Base-by-base conservation (phyloP, 92 coral and sea anemone species). In the Epizoanthus scotinus region DNA sequence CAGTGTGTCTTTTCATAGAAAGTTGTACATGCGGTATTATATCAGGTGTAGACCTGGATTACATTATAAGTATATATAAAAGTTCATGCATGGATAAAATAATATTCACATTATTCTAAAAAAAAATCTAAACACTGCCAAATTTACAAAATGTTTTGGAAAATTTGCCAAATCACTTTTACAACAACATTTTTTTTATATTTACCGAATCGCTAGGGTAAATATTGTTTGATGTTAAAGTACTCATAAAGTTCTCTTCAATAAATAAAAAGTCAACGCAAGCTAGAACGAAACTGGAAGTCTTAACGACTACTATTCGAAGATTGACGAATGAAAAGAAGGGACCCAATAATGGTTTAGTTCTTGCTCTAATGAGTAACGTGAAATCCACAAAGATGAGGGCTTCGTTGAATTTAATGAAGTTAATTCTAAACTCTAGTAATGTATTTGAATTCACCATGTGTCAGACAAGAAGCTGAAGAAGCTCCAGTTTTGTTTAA, bases 281-380 rank as follows among this genome's bases (percentile, higher is more conserved):
- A 9, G 24, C 25, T 66, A 75, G 49, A 36, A n/a, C 44, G 26
- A 38, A 40, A 75, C 21, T 19, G 81, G 38, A 20, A 25, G 47
- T 14, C 69, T 7, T 26, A 58, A 58, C 38, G 22, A 12, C 14
- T 40, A 21, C 5, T 66, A 34, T 75, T 34, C 19, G 25, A 34
- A 21, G 68, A 34, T 59, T 21, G 61, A 75, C 81, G 81, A 58
- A 75, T 57, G 36, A 75, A 34, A 75, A 68, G 36, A 12, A 6
- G 20, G 6, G 40, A 54, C 15, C 14, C 52, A 7, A 8, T 42
- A 1, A 44, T 44, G 14, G 14, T 44, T 44, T 44, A 44, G 14
- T 44, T 44, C 2, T 44, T 8, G 14, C 40, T 34, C 40, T 34
- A 52, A 53, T 31, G 59, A 57, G 15, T 25, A 25, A 19, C 24